A percentile compares a stretch with the other conserved stretches of the same genome.
phyloP scores from a whole-genome alignment of 1,140 invertebrate species.

The Samia ricini region DNA sequence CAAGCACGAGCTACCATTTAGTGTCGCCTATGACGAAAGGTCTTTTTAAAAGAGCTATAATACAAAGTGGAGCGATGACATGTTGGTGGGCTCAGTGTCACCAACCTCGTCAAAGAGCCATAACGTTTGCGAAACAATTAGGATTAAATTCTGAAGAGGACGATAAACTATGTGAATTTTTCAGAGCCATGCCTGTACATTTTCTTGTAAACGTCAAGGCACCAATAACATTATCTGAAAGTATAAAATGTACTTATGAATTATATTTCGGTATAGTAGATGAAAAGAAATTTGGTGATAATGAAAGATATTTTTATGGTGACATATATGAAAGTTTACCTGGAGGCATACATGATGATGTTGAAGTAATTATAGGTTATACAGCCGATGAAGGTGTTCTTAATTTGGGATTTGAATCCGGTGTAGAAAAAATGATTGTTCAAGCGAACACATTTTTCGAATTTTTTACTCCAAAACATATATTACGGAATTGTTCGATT shows the following conservation, averaged over 20 bases:
- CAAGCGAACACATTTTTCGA: slow-evolving; percentile 35
- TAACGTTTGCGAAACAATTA: slow-evolving; percentile 58
- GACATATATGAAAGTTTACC: slow-evolving; percentile 43
- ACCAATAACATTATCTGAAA: slow-evolving; percentile 43
- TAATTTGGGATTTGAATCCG: neutral
- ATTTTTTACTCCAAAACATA: slow-evolving; percentile 42
- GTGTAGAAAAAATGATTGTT: neutral
- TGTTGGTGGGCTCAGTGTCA: slow-evolving; percentile 68
- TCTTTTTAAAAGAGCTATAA: slow-evolving; percentile 66
- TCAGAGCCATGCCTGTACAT: slow-evolving; percentile 42
- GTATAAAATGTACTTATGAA: slow-evolving; percentile 42
- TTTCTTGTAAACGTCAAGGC: slow-evolving; percentile 1
- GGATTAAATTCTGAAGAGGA: slow-evolving; percentile 65
- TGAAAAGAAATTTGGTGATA: slow-evolving; percentile 56
- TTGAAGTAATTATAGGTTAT: slow-evolving; percentile 58
- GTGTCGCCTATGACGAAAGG: slow-evolving; percentile 82
- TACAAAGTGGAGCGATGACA: slow-evolving; percentile 78
- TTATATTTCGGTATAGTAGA: slow-evolving; percentile 53
- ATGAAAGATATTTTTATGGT: slow-evolving; percentile 50
- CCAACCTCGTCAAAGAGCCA: slow-evolving; percentile 55
- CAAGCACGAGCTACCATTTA: slow-evolving; percentile 62
- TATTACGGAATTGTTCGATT: slow-evolving; percentile 23
- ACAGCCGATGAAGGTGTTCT: slow-evolving; percentile 16
- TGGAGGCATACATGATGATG: slow-evolving; percentile 47
- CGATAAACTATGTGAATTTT: slow-evolving; percentile 61